Conservation (phyloP, 2,113 vertebrate genomes). For the Sinocyclocheilus grahami region DNA sequence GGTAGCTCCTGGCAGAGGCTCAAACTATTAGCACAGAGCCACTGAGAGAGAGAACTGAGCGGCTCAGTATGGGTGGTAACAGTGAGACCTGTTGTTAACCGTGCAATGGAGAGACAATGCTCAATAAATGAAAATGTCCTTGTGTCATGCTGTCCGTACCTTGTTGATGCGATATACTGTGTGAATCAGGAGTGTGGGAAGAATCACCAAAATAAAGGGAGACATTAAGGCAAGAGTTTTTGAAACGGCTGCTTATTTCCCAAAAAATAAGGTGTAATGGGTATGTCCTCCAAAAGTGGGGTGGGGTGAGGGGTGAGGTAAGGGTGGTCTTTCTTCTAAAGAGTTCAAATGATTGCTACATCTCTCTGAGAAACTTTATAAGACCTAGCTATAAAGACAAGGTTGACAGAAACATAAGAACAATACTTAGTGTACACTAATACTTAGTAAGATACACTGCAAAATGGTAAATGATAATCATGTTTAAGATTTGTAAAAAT, state of each 20-base stretch:
- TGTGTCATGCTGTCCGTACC: neutral
- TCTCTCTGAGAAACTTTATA: no score
- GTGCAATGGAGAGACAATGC: neutral
- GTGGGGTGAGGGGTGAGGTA: no score
- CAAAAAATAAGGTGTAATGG: neutral
- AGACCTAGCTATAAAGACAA: neutral
- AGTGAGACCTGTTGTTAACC: neutral
- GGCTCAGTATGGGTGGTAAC: constrained; percentile 8
- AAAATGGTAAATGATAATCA: neutral
- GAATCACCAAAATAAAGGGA: neutral
- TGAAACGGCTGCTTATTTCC: neutral
- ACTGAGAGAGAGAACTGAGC: constrained; percentile 1
- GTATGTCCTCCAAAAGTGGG: neutral
- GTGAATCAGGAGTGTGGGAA: neutral
- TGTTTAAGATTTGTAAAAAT: neutral
- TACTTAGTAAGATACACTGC: neutral
- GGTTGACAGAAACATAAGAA: neutral
- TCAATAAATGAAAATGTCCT: neutral
- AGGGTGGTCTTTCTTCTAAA: neutral
- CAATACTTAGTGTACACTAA: neutral
- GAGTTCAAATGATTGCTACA: neutral
- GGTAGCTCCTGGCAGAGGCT: constrained; percentile 48
- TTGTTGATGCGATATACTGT: neutral
- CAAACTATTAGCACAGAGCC: constrained; percentile 26
- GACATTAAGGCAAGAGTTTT: neutral